Evolutionary conservation across 1,140 invertebrate species (phyloP), one percentile per base, ranked within the genome.

Genomic region (Diorhabda carinulata): DNA sequence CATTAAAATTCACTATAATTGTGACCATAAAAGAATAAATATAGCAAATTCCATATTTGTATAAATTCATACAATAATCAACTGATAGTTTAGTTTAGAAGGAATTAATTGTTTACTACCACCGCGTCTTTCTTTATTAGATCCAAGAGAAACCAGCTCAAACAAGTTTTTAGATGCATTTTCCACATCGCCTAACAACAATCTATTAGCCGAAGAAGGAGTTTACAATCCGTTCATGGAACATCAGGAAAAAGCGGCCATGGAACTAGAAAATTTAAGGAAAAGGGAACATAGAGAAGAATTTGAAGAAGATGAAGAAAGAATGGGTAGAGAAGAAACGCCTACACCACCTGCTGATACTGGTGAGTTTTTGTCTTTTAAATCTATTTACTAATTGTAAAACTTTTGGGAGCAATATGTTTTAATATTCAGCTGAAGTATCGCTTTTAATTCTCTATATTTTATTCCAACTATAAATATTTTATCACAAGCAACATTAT

Each of bases 291-390:
- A 75, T 10, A 74, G 76, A 44, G 77, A 78, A 52, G 77, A 78
- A 61, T 52, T 66, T 10, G 61, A 68, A 25, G 10, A 10, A 2
- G 57, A 68, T 5, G 67, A 70, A 25, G 57, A 69, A n/a, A 70
- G 68, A 67, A 67, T 63, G 47, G 68, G 69, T 0, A 76, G 78
- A 25, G 78, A 79, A 67, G 82, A 82, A n/a, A 82, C 85, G 8
- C 84, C 84, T 0, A 86, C 85, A 2, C 85, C 85, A 44, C 84
- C 85, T 4, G 83, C 83, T 9, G 83, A 86, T 71, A 73, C 82
- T 72, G 83, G 86, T 86, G 75, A 76, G 81, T 80, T 45, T 56
- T 7, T 56, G n/a, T 2, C 52, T 25, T 52, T 52, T 4, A 4
- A 8, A 52, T 52, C n/a, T 52, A 52, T 52, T n/a, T 2, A 52